Evolutionary conservation across 2,888 invertebrate genomes (phyloP).

Genomic region (Dolichomitus sp.): DNA sequence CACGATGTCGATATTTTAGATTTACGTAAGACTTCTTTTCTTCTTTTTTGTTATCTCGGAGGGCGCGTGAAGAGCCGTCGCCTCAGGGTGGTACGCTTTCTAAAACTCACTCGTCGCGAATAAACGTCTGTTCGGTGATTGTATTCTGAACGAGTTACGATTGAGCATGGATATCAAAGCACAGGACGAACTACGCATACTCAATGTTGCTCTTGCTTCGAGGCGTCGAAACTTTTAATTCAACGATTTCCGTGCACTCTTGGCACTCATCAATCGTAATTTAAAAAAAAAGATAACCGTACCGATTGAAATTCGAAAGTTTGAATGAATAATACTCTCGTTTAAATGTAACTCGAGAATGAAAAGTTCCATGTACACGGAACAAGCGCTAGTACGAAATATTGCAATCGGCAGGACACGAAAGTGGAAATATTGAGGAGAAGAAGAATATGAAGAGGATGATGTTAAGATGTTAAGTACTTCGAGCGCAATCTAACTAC

Average conservation of each 20-base stretch:
- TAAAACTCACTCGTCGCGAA: constrained; percentile 71
- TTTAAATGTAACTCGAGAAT: constrained; percentile 19
- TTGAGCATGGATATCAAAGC: constrained; percentile 51
- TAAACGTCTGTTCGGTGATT: constrained; percentile 58
- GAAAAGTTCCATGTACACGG: constrained; percentile 43
- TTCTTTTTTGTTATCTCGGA: constrained; percentile 60
- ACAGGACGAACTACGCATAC: constrained; percentile 36
- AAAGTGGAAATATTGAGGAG: constrained; percentile 38
- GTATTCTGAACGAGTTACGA: constrained; percentile 71
- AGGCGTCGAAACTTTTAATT: constrained; percentile 36
- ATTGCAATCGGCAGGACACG: constrained; percentile 34
- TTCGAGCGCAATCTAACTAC: constrained; percentile 53
- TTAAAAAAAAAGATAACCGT: constrained; percentile 17
- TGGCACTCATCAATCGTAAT: constrained; percentile 39
- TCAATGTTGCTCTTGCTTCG: constrained; percentile 57
- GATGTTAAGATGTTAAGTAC: constrained; percentile 36
- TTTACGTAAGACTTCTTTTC: constrained; percentile 20
- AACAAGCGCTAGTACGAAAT: constrained; percentile 37
- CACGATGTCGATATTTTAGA: constrained; percentile 47
- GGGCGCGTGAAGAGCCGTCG: background rate
- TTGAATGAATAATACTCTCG: constrained; percentile 45
- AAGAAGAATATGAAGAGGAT: constrained; percentile 22
- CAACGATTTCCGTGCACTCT: constrained; percentile 44
- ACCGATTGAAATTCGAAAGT: constrained; percentile 34
- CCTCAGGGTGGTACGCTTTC: constrained; percentile 69